Evolutionary conservation across 2,113 vertebrate genomes (phyloP).

Genomic region (Struthio camelus): DNA sequence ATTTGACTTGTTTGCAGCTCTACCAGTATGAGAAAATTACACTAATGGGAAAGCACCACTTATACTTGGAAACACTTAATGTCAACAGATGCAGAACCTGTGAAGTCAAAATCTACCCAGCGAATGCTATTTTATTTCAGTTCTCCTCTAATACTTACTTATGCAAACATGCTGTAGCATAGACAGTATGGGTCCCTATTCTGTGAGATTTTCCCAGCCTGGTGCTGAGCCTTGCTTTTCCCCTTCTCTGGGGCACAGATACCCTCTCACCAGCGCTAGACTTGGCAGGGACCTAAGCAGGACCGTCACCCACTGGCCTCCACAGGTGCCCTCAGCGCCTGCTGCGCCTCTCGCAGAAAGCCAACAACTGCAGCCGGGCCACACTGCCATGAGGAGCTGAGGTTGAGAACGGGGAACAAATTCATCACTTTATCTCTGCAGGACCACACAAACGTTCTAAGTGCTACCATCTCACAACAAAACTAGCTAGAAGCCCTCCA

Average conservation of each 20-base stretch:
- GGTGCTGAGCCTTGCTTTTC: not conserved
- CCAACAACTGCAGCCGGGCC: not conserved
- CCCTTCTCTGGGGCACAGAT: not conserved
- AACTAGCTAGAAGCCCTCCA: not conserved
- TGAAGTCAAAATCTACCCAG: not conserved
- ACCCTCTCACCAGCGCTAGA: not conserved
- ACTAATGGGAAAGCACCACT: not conserved
- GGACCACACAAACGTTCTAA: not conserved
- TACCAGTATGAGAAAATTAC: not conserved
- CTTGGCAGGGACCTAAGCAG: not conserved
- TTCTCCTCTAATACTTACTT: not conserved
- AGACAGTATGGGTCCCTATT: not conserved
- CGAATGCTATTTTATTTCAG: not conserved
- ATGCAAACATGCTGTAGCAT: not conserved
- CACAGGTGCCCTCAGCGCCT: not conserved
- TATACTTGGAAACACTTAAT: not conserved
- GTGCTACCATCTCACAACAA: not conserved
- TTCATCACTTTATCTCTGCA: not conserved
- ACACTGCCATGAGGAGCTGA: accelerated
- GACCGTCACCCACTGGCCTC: not conserved
- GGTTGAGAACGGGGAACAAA: not conserved
- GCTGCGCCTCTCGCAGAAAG: not conserved
- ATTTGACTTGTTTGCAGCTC: conserved; percentile 13
- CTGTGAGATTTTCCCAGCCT: not conserved
- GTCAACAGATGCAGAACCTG: not conserved